These are phyloP conservation scores for Neotragus moschatus DNA, from an alignment of 2,113 vertebrate species.

Conservation along the genomic window DNA sequence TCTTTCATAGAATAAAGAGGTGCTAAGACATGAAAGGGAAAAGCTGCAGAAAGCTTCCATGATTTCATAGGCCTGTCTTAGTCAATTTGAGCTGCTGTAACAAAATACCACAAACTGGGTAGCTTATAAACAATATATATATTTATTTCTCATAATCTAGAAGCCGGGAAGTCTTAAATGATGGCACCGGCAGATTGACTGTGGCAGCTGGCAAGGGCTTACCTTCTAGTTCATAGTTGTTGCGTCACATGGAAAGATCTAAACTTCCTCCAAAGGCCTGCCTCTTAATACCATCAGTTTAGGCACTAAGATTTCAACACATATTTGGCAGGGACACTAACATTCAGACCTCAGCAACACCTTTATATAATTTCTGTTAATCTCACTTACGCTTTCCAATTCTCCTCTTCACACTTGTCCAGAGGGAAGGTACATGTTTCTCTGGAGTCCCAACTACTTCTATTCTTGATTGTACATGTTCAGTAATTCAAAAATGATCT, in stretches of 20 bases:
- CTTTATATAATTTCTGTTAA: not conserved
- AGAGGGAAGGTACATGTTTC: not conserved
- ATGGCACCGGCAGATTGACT: fast-evolving
- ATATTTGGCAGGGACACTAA: not conserved
- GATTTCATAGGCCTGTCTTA: not conserved
- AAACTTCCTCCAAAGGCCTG: not conserved
- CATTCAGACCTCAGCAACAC: not conserved
- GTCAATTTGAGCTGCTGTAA: not conserved
- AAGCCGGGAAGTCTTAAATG: not conserved
- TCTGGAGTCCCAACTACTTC: not conserved
- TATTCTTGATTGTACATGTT: not conserved
- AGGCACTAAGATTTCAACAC: not conserved
- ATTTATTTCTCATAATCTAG: not conserved
- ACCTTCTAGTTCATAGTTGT: not conserved
- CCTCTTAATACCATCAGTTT: not conserved
- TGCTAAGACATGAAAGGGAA: not conserved
- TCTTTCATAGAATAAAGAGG: not conserved
- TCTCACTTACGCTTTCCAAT: not conserved
- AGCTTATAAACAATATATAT: not conserved
- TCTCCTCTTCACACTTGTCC: not conserved
- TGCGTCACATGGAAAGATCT: not conserved
- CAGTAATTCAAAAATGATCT: not conserved
- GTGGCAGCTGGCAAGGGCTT: not conserved
- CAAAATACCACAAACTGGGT: not conserved
- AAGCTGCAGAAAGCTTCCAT: not conserved